These are phyloP conservation scores for Gari tellinella DNA, from an alignment of 2,888 invertebrate species.

Conservation along the genomic window DNA sequence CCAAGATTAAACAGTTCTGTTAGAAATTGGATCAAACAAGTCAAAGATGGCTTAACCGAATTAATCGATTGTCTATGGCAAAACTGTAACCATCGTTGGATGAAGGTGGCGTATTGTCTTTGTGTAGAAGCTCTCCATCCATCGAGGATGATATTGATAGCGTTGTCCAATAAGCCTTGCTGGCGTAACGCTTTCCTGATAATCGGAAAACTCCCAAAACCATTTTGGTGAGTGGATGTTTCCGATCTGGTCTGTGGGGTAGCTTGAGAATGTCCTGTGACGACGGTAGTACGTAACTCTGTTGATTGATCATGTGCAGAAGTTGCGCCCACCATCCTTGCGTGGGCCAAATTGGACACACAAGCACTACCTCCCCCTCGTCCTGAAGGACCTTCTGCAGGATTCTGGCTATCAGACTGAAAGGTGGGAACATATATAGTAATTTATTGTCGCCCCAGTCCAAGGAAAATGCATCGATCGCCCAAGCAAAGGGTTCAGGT, in stretches of 20 bases:
- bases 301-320: not conserved
- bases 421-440: conserved; percentile 28
- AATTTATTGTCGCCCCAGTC: conserved; percentile 11
- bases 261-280: conserved; percentile 12
- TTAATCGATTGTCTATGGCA: not conserved
- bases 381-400: conserved; percentile 18
- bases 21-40: conserved; percentile 15
- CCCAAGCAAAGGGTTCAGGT: too few species aligned
- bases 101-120: conserved; percentile 6
- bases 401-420: too few species aligned
- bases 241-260: too few species aligned
- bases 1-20: conserved; percentile 9
- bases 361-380: conserved; percentile 13
- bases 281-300: not conserved
- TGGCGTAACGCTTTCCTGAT: conserved; percentile 15
- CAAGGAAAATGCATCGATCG: too few species aligned
- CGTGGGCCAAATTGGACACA: conserved; percentile 30
- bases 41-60: conserved; percentile 8
- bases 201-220: conserved; percentile 26
- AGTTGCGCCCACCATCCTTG: conserved; percentile 28
- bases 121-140: conserved; percentile 23
- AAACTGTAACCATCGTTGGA: conserved; percentile 24
- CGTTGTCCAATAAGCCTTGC: not conserved
- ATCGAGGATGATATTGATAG: conserved; percentile 15
- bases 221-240: too few species aligned